These are phyloP conservation scores for Tokudaia tokunoshimensis DNA, from an alignment of 2,797 vertebrate genomes.

Conservation along the genomic window DNA sequence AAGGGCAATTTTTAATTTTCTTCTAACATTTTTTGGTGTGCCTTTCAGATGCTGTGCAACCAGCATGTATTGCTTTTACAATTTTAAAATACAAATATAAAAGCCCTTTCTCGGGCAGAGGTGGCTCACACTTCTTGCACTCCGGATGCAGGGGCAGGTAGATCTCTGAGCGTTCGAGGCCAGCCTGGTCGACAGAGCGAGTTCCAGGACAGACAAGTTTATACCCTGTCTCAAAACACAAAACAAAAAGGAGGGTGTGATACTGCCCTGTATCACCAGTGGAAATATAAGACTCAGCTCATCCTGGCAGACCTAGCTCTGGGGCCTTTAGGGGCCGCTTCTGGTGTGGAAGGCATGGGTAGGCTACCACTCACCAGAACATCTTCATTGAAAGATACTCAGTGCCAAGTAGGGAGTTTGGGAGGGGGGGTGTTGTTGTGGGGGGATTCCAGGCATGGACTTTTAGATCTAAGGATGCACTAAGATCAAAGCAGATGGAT, in stretches of 20 bases:
- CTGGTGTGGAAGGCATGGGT: not conserved
- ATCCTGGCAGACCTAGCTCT: not conserved
- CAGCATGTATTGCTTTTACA: rapidly evolving
- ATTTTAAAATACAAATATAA: no score
- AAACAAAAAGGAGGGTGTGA: not conserved
- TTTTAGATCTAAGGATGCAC: not conserved
- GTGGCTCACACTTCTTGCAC: not conserved
- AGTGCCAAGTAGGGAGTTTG: not conserved
- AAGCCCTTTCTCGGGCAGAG: not conserved
- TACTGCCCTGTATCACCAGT: rapidly evolving
- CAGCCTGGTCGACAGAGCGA: not conserved
- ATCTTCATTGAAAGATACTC: rapidly evolving
- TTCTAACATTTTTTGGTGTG: not conserved
- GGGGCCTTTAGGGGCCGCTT: not conserved
- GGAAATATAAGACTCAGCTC: rapidly evolving
- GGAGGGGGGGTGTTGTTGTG: not conserved
- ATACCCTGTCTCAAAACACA: not conserved
- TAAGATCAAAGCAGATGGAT: not conserved
- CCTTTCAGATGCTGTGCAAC: not conserved
- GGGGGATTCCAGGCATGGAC: not conserved
- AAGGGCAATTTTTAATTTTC: no score
- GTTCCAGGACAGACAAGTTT: not conserved
- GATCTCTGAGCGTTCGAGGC: not conserved
- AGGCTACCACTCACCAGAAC: rapidly evolving
- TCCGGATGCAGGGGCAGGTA: not conserved